Evolutionary conservation across 1,140 invertebrate species (phyloP), one percentile per base, ranked within the genome.

Genomic region (Drosophila obscura): DNA sequence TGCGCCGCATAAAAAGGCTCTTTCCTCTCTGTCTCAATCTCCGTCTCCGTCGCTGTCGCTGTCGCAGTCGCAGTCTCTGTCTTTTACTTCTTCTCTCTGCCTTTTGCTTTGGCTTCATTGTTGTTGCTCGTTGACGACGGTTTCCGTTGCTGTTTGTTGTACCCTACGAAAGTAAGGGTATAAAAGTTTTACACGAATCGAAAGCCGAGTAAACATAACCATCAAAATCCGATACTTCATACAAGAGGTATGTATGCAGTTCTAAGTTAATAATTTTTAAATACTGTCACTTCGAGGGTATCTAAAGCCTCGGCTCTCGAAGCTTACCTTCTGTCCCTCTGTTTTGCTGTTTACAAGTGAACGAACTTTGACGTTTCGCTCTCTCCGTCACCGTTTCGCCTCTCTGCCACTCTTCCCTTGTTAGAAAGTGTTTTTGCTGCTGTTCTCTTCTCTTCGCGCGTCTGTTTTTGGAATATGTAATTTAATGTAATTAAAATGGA

Each of bases 341-440:
- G 78, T 60, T 72, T 87, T 87, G 81, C 77, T 85, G 81, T 87
- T 87, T 87, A 85, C 81, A 85, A 81, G 81, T 85, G 81, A 85
- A 85, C 81, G 81, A 85, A 85, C 81, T 85, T 85, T 85, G 81
- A 87, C 82, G 81, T 68, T 58, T 43, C 26, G 3, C 66, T 60
- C 24, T 56, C 68, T 41, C 44, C 31, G n/a, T 43, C 59, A 41
- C 11, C 46, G 24, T 44, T 19, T 19, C 35, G 26, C 49, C 19
- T 19, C 19, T 19, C 19, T 45, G 19, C n/a, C 28, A 39, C 31
- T 28, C 31, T 28, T 31, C 31, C 13, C 19, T 19, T 15, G 76
- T 68, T 83, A 67, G 80, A 83, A 84, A 84, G 80, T 83, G 80
- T 84, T 83, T 80, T 60, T 49, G 59, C 64, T 65, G 64, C 39